Evolutionary conservation across 2,888 invertebrate genomes (phyloP), one percentile per base, ranked within the genome.

Genomic region (Nezara viridula): DNA sequence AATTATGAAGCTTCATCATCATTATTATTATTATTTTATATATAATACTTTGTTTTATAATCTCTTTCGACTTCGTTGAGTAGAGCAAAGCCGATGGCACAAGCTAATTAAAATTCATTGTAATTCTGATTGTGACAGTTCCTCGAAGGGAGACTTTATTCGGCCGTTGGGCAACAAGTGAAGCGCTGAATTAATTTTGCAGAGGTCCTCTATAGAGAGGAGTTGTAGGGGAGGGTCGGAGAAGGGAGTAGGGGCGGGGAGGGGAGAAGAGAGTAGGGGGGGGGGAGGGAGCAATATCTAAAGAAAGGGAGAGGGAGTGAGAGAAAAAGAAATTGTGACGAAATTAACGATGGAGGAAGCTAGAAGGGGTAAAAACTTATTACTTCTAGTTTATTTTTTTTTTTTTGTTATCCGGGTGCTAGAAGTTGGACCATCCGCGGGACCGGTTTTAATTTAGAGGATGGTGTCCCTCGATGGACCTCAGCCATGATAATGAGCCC

Each of bases 301-400:
- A 19, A 77, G 77, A 9, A 7, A 40, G 21, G 21, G 19, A 1
- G 32, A 85, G n/a, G 24, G n/a, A 16, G 12, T 9, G 37, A 21
- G 16, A 81, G 16, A 60, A 4, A 37, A 73, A 37, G 37, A 73
- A 32, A 73, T 37, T 37, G 32, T 73, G 66, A 37, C 32, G 66
- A 37, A 37, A 73, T 37, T 73, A 73, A 37, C 37, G 37, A 19
- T 32, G 21, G 21, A 37, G 66, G 66, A 73, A 73, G 66, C 66
- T 37, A 24, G 66, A 19, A 73, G 37, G 66, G 60, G 27, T 60
- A 60, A 60, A 73, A 73, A 73, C 32, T 73, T 73, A 73, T 73
- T 73, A 73, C 66, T 60, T 60, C 16, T 73, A 73, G 66, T 37
- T 37, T 37, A 37, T 73, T 73, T 73, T 73, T 73, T 73, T 73